Evolutionary conservation across 2,797 vertebrate species (phyloP).

Genomic region (Borostomias antarcticus): DNA sequence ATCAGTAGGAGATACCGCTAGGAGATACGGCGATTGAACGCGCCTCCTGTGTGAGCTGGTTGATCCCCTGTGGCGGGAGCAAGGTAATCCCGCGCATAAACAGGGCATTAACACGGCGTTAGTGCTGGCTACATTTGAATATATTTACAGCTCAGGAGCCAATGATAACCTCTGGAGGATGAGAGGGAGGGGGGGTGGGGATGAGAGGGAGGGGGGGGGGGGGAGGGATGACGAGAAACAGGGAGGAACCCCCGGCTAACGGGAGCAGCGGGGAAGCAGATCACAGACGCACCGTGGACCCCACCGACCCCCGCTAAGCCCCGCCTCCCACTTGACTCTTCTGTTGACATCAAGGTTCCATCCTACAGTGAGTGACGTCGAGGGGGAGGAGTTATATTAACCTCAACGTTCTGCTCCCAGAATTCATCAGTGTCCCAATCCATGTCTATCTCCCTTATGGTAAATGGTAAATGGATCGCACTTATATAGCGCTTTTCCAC

Average conservation of each 20-base stretch:
- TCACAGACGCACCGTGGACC: not conserved
- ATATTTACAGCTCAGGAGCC: conserved; percentile 32
- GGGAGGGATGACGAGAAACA: conserved; percentile 1
- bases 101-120: conserved; percentile 28
- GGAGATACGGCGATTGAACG: not conserved
- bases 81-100: conserved; percentile 49
- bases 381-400: no score
- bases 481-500: no score
- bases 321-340: not conserved
- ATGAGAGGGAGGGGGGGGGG: conserved; percentile 7
- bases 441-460: no score
- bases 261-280: conserved; percentile 1
- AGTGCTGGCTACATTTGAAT: conserved; percentile 29
- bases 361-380: no score
- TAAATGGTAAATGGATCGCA: no score
- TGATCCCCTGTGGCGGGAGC: conserved; percentile 40
- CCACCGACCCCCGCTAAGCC: not conserved
- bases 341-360: no score
- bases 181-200: not conserved
- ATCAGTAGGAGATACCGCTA: not conserved
- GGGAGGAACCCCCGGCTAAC: not conserved
- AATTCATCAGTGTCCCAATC: no score
- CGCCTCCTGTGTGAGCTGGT: conserved; percentile 6
- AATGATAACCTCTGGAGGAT: conserved; percentile 9
- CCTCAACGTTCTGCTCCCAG: no score